Percentiles rank a stretch among this genome's conserved stretches.
These are phyloP conservation scores for Haliclona indistincta DNA, from an alignment of 37 sponge, comb jelly and placozoan genomes.

Conservation along the genomic window DNA sequence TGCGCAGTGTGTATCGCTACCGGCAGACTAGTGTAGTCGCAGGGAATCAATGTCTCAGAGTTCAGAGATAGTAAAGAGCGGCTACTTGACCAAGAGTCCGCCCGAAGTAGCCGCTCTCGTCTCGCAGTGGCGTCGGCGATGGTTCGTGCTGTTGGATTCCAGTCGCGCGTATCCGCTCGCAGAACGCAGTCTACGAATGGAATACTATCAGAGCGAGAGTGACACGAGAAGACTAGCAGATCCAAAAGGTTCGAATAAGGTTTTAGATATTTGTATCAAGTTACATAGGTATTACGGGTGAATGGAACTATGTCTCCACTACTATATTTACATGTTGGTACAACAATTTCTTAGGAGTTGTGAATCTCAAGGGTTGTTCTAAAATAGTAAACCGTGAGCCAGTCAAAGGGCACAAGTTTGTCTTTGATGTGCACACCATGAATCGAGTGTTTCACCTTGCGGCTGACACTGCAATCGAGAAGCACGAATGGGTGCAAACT, in stretches of 20 bases:
- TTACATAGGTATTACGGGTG: background rate
- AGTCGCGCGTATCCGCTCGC: slow-evolving; percentile 63
- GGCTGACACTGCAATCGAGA: slow-evolving; percentile 49
- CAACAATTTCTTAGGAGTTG: slow-evolving; percentile 24
- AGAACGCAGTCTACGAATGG: slow-evolving; percentile 64
- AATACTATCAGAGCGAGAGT: slow-evolving; percentile 65
- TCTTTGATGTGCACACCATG: slow-evolving; percentile 64
- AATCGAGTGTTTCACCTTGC: slow-evolving; percentile 68
- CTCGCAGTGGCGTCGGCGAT: slow-evolving; percentile 63
- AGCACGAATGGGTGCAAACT: slow-evolving; percentile 52
- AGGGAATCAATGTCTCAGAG: background rate
- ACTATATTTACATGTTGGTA: background rate
- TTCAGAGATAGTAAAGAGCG: slow-evolving; percentile 54
- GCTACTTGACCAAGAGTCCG: slow-evolving; percentile 77
- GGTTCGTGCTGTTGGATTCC: slow-evolving; percentile 73
- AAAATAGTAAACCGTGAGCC: slow-evolving; percentile 25
- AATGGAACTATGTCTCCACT: background rate
- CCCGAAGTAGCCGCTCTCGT: slow-evolving; percentile 32
- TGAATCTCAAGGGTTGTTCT: slow-evolving; percentile 45
- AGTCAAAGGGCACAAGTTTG: slow-evolving; percentile 62
- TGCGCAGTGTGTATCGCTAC: too few species aligned
- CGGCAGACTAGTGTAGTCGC: too few species aligned
- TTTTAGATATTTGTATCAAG: background rate
- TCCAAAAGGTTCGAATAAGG: slow-evolving; percentile 50
- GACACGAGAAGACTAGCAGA: slow-evolving; percentile 44